phyloP scores from a whole-genome alignment of 2,797 vertebrate genomes.

The Clamator glandarius region DNA sequence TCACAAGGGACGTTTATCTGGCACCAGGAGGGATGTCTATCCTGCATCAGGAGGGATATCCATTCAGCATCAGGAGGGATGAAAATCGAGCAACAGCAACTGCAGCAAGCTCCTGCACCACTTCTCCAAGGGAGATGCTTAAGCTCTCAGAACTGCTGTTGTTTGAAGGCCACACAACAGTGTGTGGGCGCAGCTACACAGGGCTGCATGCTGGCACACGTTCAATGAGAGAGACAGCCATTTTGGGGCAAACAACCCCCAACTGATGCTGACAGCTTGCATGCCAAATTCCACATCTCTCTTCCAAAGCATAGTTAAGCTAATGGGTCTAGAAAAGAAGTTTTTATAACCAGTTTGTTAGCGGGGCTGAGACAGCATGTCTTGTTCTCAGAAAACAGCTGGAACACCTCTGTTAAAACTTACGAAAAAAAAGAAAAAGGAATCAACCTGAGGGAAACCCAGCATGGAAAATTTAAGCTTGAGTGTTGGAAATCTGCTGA shows the following conservation, averaged over 20 bases:
- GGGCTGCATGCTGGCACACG: background rate
- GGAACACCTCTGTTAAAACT: slow-evolving; percentile 33
- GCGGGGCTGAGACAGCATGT: background rate
- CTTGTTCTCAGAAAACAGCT: slow-evolving; percentile 48
- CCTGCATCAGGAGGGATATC: too few species aligned
- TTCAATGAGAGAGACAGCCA: background rate
- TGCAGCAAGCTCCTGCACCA: background rate
- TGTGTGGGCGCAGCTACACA: background rate
- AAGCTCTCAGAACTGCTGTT: background rate
- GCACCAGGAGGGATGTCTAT: background rate
- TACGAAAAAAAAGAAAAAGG: background rate
- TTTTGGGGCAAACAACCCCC: background rate
- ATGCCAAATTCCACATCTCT: background rate
- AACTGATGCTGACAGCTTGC: background rate
- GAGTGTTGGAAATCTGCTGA: slow-evolving; percentile 17
- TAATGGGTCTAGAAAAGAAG: slow-evolving; percentile 42
- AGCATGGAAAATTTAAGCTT: slow-evolving; percentile 55
- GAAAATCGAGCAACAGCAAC: background rate
- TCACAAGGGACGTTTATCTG: background rate
- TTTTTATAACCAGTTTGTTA: slow-evolving; percentile 8
- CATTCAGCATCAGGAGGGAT: background rate
- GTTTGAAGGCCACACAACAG: background rate
- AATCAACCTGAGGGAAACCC: slow-evolving; percentile 50
- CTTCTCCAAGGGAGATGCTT: background rate
- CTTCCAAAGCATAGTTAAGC: background rate